These are phyloP conservation scores for Montipora sp. DNA, from an alignment of 64 coral and sea anemone species.

Conservation along the genomic window DNA sequence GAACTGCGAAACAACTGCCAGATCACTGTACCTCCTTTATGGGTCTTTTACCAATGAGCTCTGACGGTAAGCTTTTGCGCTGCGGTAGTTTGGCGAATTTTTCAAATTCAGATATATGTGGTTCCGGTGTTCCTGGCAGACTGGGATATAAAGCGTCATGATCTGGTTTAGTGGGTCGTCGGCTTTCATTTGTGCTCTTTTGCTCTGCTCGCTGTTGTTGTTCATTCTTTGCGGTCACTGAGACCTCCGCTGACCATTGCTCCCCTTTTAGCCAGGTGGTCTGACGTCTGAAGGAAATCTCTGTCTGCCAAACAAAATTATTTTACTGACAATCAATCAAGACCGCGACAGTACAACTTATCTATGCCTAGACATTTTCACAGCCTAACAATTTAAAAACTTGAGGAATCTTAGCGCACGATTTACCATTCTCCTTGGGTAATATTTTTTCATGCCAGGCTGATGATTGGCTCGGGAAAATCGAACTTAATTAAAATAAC, in stretches of 20 bases:
- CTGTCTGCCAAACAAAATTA: background rate
- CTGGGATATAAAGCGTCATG: constrained; percentile 33
- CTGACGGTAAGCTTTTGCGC: constrained; percentile 12
- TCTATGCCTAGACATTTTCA: no score
- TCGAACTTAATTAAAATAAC: no score
- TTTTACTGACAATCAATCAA: background rate
- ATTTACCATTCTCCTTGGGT: no score
- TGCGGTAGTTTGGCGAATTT: background rate
- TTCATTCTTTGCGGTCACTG: background rate
- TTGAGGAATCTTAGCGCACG: no score
- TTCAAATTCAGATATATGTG: background rate
- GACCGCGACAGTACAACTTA: no score
- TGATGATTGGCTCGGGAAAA: no score
- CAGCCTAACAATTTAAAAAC: no score
- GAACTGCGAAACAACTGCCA: background rate
- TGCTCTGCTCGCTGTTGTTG: background rate
- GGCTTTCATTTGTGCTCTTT: background rate
- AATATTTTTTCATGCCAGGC: no score
- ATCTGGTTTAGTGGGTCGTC: background rate
- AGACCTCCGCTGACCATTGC: constrained; percentile 4
- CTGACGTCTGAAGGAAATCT: background rate
- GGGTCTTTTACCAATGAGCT: constrained; percentile 1
- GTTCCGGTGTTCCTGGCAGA: constrained; percentile 35
- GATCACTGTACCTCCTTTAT: background rate
- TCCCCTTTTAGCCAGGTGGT: background rate